These are phyloP conservation scores for Anabas testudineus DNA, from an alignment of 2,797 vertebrate genomes.

Conservation along the genomic window DNA sequence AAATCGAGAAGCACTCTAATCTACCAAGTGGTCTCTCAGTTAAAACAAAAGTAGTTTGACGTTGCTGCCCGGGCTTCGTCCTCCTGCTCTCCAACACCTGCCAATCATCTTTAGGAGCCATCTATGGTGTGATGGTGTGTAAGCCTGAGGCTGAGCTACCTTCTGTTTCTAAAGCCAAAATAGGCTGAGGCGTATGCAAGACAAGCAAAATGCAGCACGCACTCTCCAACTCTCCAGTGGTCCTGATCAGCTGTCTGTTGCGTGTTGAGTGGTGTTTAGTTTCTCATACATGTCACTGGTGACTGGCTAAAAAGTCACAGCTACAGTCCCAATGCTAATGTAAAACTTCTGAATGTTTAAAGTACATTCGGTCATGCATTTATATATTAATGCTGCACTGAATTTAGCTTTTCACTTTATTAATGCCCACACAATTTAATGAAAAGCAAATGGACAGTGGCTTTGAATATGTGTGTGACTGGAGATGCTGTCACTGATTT, in stretches of 20 bases:
- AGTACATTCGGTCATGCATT: too few species aligned
- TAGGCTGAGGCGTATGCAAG: constrained; percentile 35
- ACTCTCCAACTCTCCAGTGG: too few species aligned
- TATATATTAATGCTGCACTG: too few species aligned
- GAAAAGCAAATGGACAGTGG: background rate
- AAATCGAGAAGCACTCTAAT: constrained; percentile 29
- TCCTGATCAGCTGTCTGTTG: constrained; percentile 8
- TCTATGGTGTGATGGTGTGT: constrained; percentile 23
- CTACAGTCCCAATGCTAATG: too few species aligned
- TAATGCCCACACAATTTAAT: too few species aligned
- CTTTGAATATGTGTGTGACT: background rate
- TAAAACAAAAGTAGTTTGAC: constrained; percentile 33
- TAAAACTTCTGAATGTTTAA: too few species aligned
- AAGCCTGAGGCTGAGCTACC: constrained; percentile 39
- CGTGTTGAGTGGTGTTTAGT: too few species aligned
- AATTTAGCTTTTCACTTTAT: too few species aligned
- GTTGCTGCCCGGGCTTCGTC: constrained; percentile 11
- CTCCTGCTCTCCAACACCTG: constrained; percentile 32
- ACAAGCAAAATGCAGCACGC: constrained; percentile 23
- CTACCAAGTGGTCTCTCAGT: constrained; percentile 22
- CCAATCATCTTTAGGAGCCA: constrained; percentile 59
- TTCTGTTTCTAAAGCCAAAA: constrained; percentile 38
- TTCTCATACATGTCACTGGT: too few species aligned
- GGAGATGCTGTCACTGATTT: constrained; percentile 23
- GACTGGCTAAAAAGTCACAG: background rate